Evolutionary conservation across 2,888 invertebrate genomes (phyloP), one percentile per base, ranked within the genome.

Genomic region (Coleophora flavipennella): DNA sequence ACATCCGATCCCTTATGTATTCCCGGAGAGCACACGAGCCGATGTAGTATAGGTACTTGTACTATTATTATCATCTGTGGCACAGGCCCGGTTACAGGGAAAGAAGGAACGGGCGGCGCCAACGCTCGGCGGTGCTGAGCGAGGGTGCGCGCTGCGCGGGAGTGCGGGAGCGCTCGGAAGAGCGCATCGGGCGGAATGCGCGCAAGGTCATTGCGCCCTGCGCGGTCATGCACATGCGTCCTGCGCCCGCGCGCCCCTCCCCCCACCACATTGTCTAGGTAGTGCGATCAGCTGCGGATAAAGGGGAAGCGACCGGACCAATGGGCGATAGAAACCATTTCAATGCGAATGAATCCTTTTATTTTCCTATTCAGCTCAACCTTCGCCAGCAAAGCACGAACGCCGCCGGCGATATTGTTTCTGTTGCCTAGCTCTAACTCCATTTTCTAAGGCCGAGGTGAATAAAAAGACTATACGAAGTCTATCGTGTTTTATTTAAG

Each of bases 171-270:
- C 67, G 68, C 62, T 58, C 67, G 65, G 66, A 67, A 67, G 70
- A 72, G 70, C 76, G 45, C 57, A 58, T 56, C 48, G 69, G 67
- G 63, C 60, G 81, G 80, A 75, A 79, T 69, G 75, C 76, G 70
- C 68, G 73, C 84, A 84, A 84, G 84, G 84, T 83, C 84, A 83
- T 83, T 84, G 83, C 79, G 81, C 83, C 77, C 80, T 72, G 78
- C 79, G 78, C 84, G 84, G 84, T 84, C 84, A 84, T 80, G 80
- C 73, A 75, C 81, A 67, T 67, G 65, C 68, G 59, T 66, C 67
- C 59, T 62, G 56, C 55, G 59, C 50, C 50, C 46, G 54, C 41
- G 45, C 54, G 40, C 52, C 47, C 51, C 49, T 66, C 66, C 51
- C 49, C 66, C 66, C 67, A 66, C 73, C 70, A 71, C 72, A 79